phyloP scores from a whole-genome alignment of 2,797 vertebrate genomes.

The Graptemys geographica region DNA sequence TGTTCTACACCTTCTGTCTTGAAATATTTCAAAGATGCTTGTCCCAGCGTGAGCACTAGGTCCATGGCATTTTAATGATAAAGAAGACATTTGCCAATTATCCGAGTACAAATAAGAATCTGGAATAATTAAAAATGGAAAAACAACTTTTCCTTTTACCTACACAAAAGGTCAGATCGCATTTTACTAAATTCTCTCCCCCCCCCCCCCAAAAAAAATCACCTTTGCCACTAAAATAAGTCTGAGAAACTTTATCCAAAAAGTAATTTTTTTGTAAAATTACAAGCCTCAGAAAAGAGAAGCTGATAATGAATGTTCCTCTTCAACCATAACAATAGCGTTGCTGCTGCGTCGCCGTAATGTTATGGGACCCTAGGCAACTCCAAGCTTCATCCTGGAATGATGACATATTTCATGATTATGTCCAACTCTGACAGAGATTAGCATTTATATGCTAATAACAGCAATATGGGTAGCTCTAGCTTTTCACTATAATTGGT shows the following conservation, averaged over 20 bases:
- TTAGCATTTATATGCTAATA: constrained; percentile 79
- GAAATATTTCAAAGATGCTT: not conserved
- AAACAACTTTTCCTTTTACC: not conserved
- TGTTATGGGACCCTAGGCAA: constrained; percentile 64
- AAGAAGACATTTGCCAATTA: constrained; percentile 26
- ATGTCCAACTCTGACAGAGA: constrained; percentile 69
- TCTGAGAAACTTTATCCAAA: constrained; percentile 39
- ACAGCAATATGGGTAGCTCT: constrained; percentile 48
- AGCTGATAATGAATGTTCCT: constrained; percentile 51
- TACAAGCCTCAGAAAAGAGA: constrained; percentile 38
- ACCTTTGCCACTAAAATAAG: constrained; percentile 46
- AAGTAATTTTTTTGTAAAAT: constrained; percentile 14
- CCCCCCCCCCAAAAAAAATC: not conserved
- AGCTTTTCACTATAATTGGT: constrained; percentile 64
- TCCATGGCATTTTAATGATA: not conserved
- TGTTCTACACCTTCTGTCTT: not conserved
- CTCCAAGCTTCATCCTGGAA: constrained; percentile 54
- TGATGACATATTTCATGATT: constrained; percentile 77
- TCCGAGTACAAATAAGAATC: not conserved
- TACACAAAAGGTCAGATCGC: not conserved
- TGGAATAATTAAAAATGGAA: not conserved
- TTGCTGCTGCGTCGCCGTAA: constrained; percentile 62
- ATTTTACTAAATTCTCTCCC: not conserved
- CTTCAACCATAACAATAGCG: constrained; percentile 57
- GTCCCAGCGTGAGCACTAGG: constrained; percentile 2